Conservation (phyloP, 2,113 vertebrate species). For the Otocyon megalotis region DNA sequence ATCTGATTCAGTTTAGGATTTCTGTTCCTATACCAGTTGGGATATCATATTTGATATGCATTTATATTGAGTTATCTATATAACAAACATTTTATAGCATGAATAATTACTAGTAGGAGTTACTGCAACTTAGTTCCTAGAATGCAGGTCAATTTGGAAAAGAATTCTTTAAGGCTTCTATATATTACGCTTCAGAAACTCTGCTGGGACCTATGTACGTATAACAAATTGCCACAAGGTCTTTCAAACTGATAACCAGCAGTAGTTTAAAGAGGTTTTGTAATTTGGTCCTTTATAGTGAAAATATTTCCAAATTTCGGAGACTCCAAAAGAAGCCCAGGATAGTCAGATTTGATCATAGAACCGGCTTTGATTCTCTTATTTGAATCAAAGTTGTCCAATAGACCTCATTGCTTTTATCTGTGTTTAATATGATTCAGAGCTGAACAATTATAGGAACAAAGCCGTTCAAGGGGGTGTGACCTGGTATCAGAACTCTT, state of each 20-base stretch:
- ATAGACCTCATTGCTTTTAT: background rate
- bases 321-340: background rate
- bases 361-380: background rate
- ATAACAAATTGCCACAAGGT: background rate
- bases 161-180: background rate
- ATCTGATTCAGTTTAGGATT: background rate
- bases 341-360: constrained; percentile 20
- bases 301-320: background rate
- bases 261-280: background rate
- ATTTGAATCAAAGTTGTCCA: background rate
- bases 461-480: background rate
- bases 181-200: background rate
- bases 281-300: background rate
- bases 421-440: constrained; percentile 3
- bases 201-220: background rate
- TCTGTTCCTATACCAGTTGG: background rate
- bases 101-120: background rate
- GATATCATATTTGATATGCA: background rate
- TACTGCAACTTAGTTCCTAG: background rate
- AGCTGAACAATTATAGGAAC: background rate
- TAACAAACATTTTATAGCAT: background rate
- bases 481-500: background rate
- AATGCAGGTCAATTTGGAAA: background rate
- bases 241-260: background rate
- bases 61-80: background rate